These are phyloP conservation scores for Lerista edwardsae DNA, from an alignment of 2,797 vertebrate species.

Conservation along the genomic window DNA sequence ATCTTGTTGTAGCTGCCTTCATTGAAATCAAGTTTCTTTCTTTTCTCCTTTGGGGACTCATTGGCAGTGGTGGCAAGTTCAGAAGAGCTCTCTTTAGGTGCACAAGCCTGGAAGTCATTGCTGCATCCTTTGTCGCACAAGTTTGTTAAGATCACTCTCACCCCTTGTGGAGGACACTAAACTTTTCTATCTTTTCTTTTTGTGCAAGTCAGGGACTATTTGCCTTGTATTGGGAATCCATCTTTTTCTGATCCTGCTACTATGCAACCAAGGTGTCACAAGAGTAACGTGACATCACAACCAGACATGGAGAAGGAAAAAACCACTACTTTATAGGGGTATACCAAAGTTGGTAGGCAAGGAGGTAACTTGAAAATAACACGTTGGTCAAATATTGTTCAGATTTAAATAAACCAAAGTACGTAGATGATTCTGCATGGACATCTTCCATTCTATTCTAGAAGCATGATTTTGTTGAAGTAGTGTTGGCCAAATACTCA, in stretches of 20 bases:
- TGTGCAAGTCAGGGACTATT: not conserved
- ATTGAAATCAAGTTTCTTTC: not conserved
- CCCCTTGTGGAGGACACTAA: not conserved
- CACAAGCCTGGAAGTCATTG: not conserved
- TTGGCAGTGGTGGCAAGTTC: not conserved
- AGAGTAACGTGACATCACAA: conserved; percentile 30
- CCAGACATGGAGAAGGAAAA: not conserved
- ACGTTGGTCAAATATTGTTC: not conserved
- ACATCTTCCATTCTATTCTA: not conserved
- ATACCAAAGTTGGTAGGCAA: not conserved
- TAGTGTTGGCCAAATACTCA: not conserved
- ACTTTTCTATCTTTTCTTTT: not conserved
- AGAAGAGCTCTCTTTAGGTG: not conserved
- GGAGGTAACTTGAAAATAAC: no score
- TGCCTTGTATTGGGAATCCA: not conserved
- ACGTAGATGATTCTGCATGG: not conserved
- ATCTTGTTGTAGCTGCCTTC: not conserved
- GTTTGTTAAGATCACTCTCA: not conserved
- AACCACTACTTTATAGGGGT: not conserved
- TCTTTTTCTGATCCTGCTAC: not conserved
- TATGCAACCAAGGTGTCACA: conserved; percentile 21
- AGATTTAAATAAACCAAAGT: not conserved
- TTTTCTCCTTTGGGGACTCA: not conserved
- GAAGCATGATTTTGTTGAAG: not conserved
- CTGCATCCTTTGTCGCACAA: not conserved